A percentile compares a stretch with the other conserved stretches of the same genome.
Conservation (phyloP, 2,888 invertebrate genomes). For the Junonia oenone region DNA sequence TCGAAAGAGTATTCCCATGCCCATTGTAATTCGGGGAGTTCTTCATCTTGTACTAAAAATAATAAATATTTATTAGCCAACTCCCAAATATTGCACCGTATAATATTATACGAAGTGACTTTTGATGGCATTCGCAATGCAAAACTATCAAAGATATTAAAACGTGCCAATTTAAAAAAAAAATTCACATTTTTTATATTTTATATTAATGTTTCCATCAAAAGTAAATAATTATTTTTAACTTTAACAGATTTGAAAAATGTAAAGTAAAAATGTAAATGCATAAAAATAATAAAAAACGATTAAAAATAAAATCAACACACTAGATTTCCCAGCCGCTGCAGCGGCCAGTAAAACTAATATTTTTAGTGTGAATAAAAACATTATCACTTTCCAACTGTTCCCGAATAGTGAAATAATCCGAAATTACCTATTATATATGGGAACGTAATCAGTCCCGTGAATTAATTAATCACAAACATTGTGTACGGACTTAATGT, state of each 20-base stretch:
- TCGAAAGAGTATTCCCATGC: too few species aligned
- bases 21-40: not conserved
- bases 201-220: too few species aligned
- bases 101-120: not conserved
- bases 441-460: slow-evolving; percentile 7
- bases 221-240: too few species aligned
- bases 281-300: not conserved
- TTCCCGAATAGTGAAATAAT: slow-evolving; percentile 3
- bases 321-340: slow-evolving; percentile 20
- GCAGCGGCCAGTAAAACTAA: slow-evolving; percentile 16
- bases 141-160: too few species aligned
- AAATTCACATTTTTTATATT: too few species aligned
- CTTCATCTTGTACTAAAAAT: not conserved
- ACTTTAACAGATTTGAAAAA: not conserved
- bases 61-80: not conserved
- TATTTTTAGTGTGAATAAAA: slow-evolving; percentile 15
- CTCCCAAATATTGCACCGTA: not conserved
- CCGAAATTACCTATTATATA: slow-evolving; percentile 13
- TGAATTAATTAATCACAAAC: slow-evolving; percentile 16
- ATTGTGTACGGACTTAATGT: not conserved
- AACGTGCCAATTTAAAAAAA: too few species aligned
- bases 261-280: not conserved
- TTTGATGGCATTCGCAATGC: too few species aligned
- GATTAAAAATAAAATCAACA: slow-evolving; percentile 10
- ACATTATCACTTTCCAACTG: slow-evolving; percentile 13